Evolutionary conservation across 1,140 invertebrate species (phyloP).

Genomic region (Zaprionus lachaisei): DNA sequence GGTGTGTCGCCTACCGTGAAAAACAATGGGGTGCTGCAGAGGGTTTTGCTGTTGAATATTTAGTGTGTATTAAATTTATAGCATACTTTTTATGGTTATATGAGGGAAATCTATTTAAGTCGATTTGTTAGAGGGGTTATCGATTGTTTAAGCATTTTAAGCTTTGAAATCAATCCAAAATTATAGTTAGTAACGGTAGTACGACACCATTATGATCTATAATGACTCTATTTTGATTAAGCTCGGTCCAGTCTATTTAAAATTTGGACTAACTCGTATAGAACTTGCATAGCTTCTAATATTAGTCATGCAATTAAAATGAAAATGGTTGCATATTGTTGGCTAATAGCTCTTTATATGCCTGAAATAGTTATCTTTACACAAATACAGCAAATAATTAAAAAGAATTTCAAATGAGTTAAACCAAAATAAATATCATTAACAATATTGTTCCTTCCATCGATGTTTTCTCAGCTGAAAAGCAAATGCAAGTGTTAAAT

Average conservation of each 20-base stretch:
- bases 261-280: too few species aligned
- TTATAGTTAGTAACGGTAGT: too few species aligned
- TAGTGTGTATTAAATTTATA: neutral
- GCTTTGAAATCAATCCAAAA: too few species aligned
- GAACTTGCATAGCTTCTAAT: neutral
- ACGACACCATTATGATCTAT: too few species aligned
- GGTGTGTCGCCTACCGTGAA: neutral
- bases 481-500: conserved; percentile 30
- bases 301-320: neutral
- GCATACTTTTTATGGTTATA: neutral
- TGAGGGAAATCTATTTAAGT: neutral
- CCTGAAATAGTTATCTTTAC: neutral
- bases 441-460: neutral
- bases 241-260: too few species aligned
- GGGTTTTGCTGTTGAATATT: neutral
- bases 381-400: neutral
- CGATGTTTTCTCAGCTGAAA: neutral
- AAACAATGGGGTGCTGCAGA: neutral
- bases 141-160: neutral
- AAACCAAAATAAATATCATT: neutral
- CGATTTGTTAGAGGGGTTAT: neutral
- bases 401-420: neutral
- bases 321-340: neutral
- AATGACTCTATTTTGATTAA: too few species aligned
- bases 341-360: neutral